Conservation (phyloP, 2,113 vertebrate species). For the Heloderma charlesbogerti region DNA sequence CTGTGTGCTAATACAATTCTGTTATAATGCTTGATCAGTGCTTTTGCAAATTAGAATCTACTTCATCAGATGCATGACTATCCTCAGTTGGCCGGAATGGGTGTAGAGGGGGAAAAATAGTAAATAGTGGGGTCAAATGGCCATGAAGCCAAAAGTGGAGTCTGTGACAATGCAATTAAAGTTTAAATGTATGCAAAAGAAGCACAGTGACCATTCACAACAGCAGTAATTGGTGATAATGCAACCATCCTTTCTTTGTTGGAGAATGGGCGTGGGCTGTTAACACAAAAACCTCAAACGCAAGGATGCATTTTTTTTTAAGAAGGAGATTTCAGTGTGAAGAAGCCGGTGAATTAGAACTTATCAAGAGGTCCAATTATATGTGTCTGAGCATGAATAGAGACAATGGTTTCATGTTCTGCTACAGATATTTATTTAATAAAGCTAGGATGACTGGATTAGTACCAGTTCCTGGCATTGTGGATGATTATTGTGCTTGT, state of each 20-base stretch:
- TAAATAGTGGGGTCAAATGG: neutral
- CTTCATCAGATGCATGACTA: neutral
- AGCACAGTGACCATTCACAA: neutral
- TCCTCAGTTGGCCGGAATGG: neutral
- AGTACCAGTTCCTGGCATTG: neutral
- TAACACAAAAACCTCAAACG: too few relatives aligned
- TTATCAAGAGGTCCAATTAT: neutral
- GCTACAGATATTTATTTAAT: too few relatives aligned
- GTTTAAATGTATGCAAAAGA: neutral
- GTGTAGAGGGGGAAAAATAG: neutral
- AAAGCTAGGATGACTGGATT: neutral
- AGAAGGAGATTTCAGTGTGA: too few relatives aligned
- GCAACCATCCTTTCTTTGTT: neutral
- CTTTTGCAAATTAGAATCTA: neutral
- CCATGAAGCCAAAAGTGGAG: neutral
- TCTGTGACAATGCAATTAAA: neutral
- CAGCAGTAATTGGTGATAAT: neutral
- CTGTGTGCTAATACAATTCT: neutral
- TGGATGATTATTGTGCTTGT: neutral
- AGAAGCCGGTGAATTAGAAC: neutral
- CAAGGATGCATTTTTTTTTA: too few relatives aligned
- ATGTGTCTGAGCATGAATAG: too few relatives aligned
- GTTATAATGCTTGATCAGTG: neutral
- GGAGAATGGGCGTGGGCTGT: neutral
- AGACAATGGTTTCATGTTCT: too few relatives aligned